phyloP scores from a whole-genome alignment of 92 coral and sea anemone genomes.

The Epizoanthus stellaris region DNA sequence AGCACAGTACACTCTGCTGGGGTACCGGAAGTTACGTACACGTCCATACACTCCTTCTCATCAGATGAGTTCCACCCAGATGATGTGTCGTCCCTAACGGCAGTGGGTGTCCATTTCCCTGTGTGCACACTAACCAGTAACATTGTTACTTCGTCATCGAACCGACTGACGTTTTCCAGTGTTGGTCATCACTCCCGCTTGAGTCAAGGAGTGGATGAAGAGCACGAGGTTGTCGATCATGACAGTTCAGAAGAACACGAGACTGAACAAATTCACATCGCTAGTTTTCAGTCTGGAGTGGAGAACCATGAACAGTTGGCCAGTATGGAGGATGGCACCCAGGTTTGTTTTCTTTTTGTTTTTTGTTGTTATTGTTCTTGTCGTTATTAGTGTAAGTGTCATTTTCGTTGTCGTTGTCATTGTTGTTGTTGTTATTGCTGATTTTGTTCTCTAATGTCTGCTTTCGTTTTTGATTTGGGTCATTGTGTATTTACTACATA shows the following conservation, averaged over 20 bases:
- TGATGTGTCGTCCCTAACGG: constrained; percentile 83
- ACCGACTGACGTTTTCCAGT: constrained; percentile 73
- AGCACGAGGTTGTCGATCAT: constrained; percentile 64
- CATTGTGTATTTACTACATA: too few species aligned
- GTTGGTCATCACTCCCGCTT: constrained; percentile 38
- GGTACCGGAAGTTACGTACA: constrained; percentile 83
- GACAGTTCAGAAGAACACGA: constrained; percentile 40
- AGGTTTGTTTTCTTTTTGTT: constrained; percentile 1
- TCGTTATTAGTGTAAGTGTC: not conserved
- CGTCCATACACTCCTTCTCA: constrained; percentile 83
- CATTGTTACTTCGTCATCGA: constrained; percentile 76
- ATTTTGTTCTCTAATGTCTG: not conserved
- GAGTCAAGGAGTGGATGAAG: constrained; percentile 52
- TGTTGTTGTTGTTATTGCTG: not conserved
- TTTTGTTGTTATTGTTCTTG: not conserved
- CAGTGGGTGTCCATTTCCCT: constrained; percentile 81
- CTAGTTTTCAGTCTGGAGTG: constrained; percentile 55
- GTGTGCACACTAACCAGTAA: constrained; percentile 62
- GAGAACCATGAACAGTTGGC: constrained; percentile 57
- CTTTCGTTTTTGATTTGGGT: too few species aligned
- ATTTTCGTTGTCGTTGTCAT: not conserved
- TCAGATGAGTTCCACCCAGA: constrained; percentile 82
- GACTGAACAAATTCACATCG: constrained; percentile 49
- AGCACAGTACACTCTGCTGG: constrained; percentile 70
- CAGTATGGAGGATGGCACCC: constrained; percentile 60